Percentiles rank a stretch among this genome's conserved stretches.
Conservation (phyloP, 2,888 invertebrate species). For the Allygus modestus region DNA sequence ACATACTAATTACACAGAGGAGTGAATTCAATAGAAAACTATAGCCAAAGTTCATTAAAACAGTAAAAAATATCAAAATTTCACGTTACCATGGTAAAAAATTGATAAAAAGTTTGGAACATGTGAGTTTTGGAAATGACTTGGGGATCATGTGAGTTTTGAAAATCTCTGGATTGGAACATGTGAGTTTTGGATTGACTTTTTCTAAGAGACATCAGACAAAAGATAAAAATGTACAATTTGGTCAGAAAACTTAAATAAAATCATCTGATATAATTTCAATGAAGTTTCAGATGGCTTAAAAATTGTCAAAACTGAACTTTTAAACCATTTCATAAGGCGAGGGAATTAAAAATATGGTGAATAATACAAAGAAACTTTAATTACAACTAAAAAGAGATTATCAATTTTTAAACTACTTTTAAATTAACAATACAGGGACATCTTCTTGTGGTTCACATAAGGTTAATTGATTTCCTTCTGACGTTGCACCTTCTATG, state of each 20-base stretch:
- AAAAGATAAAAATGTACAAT: constrained; percentile 7
- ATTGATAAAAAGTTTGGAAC: constrained; percentile 48
- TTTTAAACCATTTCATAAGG: constrained; percentile 26
- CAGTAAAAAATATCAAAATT: constrained; percentile 51
- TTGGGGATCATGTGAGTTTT: constrained; percentile 37
- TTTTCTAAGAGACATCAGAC: constrained; percentile 4
- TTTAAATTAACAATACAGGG: constrained; percentile 27
- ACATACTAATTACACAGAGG: neutral
- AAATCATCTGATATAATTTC: constrained; percentile 25
- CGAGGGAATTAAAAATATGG: constrained; percentile 25
- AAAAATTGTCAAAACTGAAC: constrained; percentile 46
- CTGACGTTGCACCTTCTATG: constrained; percentile 18
- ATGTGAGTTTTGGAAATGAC: constrained; percentile 48
- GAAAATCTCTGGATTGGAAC: constrained; percentile 28
- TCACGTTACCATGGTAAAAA: constrained; percentile 38
- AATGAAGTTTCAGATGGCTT: constrained; percentile 32
- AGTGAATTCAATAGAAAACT: constrained; percentile 39
- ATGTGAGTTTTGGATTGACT: constrained; percentile 50
- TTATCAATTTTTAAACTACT: too few species aligned
- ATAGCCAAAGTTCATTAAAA: constrained; percentile 14
- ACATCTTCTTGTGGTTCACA: constrained; percentile 37
- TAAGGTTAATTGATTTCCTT: constrained; percentile 32
- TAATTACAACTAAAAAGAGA: constrained; percentile 37
- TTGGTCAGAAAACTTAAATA: constrained; percentile 29
- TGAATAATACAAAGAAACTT: constrained; percentile 39